These are phyloP conservation scores for Acanthosepion esculentum DNA, from an alignment of 2,888 invertebrate genomes.

Conservation along the genomic window DNA sequence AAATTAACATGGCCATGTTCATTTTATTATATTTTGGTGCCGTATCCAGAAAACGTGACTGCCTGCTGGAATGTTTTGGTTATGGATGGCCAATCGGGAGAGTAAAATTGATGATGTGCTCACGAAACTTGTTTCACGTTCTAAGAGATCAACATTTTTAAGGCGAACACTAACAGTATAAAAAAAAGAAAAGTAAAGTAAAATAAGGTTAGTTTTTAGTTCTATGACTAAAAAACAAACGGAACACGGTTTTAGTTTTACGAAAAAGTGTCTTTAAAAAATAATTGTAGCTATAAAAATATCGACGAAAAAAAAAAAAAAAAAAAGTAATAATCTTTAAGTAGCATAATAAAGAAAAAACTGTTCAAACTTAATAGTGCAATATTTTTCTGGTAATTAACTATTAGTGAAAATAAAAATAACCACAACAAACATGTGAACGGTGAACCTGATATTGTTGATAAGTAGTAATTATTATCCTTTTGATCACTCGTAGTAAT, in stretches of 20 bases:
- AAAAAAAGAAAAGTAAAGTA: too few species aligned
- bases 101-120: background rate
- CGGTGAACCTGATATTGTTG: background rate
- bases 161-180: too few species aligned
- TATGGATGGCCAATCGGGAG: background rate
- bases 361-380: too few species aligned
- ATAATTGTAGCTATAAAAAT: background rate
- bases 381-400: background rate
- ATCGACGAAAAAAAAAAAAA: background rate
- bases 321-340: background rate
- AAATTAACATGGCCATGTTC: background rate
- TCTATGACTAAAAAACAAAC: too few species aligned
- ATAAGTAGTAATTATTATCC: background rate
- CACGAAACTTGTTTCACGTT: background rate
- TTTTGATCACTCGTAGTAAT: conserved; percentile 8
- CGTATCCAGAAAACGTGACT: background rate
- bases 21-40: background rate
- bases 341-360: too few species aligned
- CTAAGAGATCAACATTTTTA: background rate
- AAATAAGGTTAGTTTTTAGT: too few species aligned
- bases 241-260: too few species aligned
- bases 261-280: background rate
- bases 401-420: background rate
- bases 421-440: background rate
- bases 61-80: conserved; percentile 12